Conservation (phyloP, 2,113 vertebrate genomes). For the Pongo pygmaeus region DNA sequence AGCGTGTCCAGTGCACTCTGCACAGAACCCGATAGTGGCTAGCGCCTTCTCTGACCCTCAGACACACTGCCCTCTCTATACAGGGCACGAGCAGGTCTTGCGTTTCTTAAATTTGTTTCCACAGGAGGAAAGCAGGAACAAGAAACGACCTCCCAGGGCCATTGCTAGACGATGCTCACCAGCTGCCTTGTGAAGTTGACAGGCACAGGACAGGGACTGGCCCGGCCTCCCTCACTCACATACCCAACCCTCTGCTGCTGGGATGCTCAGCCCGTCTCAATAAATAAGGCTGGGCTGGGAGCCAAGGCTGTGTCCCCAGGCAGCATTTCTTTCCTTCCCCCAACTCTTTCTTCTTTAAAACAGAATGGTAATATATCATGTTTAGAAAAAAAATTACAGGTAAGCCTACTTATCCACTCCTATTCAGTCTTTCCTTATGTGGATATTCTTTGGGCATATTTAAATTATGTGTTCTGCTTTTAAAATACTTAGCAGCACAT, state of each 20-base stretch:
- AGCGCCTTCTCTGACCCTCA: background rate
- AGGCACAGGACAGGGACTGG: background rate
- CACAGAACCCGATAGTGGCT: background rate
- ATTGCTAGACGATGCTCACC: fast-evolving
- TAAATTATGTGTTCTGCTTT: background rate
- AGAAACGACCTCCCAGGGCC: background rate
- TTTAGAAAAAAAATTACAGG: background rate
- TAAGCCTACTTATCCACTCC: background rate
- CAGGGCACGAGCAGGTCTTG: background rate
- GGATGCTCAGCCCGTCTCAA: background rate
- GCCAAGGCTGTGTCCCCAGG: fast-evolving
- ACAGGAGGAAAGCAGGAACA: background rate
- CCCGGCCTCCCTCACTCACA: background rate
- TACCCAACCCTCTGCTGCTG: fast-evolving
- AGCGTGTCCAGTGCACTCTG: fast-evolving
- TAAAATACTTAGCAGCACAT: background rate
- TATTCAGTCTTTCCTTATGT: background rate
- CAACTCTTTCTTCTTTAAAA: background rate
- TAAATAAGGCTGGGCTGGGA: background rate
- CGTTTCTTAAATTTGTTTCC: background rate
- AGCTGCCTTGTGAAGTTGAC: background rate
- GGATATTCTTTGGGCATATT: background rate
- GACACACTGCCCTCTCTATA: background rate
- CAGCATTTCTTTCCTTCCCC: background rate
- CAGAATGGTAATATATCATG: background rate